Evolutionary conservation across 2,888 invertebrate genomes (phyloP).

Genomic region (Rhyacophila evoluta): DNA sequence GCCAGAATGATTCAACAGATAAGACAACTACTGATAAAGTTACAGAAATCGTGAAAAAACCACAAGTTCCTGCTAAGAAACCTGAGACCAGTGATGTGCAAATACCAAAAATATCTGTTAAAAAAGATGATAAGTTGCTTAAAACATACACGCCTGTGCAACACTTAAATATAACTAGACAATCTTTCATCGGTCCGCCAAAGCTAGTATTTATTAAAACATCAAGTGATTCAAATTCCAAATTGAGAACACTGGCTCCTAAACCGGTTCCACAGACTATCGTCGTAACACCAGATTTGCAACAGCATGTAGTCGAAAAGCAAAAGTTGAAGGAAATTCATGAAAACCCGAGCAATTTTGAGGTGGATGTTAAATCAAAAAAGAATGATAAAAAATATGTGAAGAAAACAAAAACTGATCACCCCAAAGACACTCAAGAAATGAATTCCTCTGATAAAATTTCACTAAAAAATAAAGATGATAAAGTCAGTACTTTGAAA

Average conservation of each 20-base stretch:
- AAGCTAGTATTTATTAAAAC: constrained; percentile 69
- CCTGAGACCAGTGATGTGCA: constrained; percentile 60
- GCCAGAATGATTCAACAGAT: constrained; percentile 62
- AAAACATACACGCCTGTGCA: constrained; percentile 64
- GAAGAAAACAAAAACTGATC: constrained; percentile 64
- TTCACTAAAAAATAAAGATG: not conserved
- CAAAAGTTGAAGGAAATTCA: constrained; percentile 33
- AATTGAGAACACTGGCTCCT: constrained; percentile 62
- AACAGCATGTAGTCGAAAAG: constrained; percentile 40
- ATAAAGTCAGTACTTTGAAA: not conserved
- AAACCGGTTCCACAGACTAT: constrained; percentile 66
- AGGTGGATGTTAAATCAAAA: constrained; percentile 56
- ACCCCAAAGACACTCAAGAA: constrained; percentile 31
- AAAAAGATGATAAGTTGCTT: constrained; percentile 68
- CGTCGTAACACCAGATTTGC: constrained; percentile 61
- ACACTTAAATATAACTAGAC: constrained; percentile 59
- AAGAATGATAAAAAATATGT: constrained; percentile 64
- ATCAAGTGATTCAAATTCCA: constrained; percentile 63
- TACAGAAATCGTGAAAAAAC: constrained; percentile 59
- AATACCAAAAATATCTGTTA: constrained; percentile 63
- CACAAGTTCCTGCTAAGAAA: constrained; percentile 58
- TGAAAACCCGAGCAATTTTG: constrained; percentile 56
- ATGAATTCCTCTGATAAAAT: constrained; percentile 28
- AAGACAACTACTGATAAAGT: constrained; percentile 59
- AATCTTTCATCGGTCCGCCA: constrained; percentile 69